Base-by-base conservation (phyloP, 2,113 vertebrate genomes). In the Polyodon spathula region DNA sequence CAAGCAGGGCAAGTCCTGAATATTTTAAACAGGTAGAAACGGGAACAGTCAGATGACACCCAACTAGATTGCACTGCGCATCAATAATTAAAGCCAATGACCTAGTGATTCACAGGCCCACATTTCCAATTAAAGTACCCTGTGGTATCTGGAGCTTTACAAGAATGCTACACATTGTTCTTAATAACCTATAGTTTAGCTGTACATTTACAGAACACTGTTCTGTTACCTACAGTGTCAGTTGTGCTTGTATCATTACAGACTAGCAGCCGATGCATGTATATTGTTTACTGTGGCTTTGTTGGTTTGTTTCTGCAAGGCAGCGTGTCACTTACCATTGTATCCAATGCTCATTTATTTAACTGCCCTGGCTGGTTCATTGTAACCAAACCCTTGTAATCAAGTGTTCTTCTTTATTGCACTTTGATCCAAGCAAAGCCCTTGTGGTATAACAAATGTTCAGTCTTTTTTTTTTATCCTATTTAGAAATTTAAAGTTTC, bases 121-220 rank as follows among this genome's bases (percentile, higher is more conserved):
- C 43, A 7, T 44, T 44, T 44, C 7, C 12, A 44, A 44, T 44
- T 44, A 44, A 44, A 44, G 43, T 12, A 8, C 7, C 12, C 7
- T 12, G 7, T 44, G 43, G 43, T 12, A 44, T 44, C 12, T 8
- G 43, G 43, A 12, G 43, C 43, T 44, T 7, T 12, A 44, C 7
- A 44, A 8, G 43, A 44, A 44, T 44, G 43, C 43, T 12, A 44
- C 1, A 12, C 43, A 44, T 44, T 44, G 43, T 44, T 44, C 43
- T 12, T 44, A 44, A 44, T 44, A 44, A 44, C 43, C 43, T 44
- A 7, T 44, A 12, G 12, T 44, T 44, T 44, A 44, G 12, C 12
- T 44, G 43, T 50, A 16, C 59, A 61, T 63, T 66, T 46, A 38
- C 60, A 39, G 40, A 39, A 39, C 56, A 52, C 27, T 48, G 44